Evolutionary conservation across 1,140 invertebrate genomes (phyloP).

Genomic region (Drosophila ambigua): DNA sequence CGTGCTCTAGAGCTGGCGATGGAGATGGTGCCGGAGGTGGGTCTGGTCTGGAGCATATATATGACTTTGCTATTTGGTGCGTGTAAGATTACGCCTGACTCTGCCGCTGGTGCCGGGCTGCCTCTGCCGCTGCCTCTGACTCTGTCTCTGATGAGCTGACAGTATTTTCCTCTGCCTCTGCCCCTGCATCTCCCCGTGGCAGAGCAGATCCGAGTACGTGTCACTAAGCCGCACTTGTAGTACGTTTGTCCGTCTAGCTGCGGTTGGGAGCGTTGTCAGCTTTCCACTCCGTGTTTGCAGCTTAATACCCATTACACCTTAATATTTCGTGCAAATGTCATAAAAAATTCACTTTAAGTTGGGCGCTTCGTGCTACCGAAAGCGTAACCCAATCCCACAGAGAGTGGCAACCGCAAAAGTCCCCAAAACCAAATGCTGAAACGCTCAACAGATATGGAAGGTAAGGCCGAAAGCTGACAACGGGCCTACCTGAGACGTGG

Average conservation of each 20-base stretch:
- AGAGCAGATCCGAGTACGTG: conserved; percentile 32
- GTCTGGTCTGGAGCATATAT: conserved; percentile 24
- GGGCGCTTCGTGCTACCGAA: conserved; percentile 45
- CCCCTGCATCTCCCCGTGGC: not conserved
- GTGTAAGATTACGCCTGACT: conserved; percentile 61
- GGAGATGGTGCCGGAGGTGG: conserved; percentile 16
- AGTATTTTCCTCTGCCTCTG: conserved; percentile 16
- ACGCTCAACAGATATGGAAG: conserved; percentile 19
- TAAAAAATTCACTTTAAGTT: conserved; percentile 73
- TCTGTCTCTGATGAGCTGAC: conserved; percentile 35
- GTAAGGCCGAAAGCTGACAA: conserved; percentile 51
- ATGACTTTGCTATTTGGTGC: conserved; percentile 70
- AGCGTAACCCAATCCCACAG: conserved; percentile 63
- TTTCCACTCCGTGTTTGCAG: conserved; percentile 55
- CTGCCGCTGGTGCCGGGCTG: too few relatives aligned
- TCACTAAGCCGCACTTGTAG: conserved; percentile 77
- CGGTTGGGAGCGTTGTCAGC: conserved; percentile 61
- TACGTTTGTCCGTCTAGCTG: conserved; percentile 46
- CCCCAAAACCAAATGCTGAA: conserved; percentile 21
- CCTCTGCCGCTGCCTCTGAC: not conserved
- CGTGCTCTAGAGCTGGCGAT: conserved; percentile 11
- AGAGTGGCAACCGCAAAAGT: conserved; percentile 27
- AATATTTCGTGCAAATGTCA: conserved; percentile 80
- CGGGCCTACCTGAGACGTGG: conserved; percentile 27
- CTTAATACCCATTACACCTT: conserved; percentile 78